Evolutionary conservation across 1,140 invertebrate genomes (phyloP).

Genomic region (Yoshiicerus persimilis): DNA sequence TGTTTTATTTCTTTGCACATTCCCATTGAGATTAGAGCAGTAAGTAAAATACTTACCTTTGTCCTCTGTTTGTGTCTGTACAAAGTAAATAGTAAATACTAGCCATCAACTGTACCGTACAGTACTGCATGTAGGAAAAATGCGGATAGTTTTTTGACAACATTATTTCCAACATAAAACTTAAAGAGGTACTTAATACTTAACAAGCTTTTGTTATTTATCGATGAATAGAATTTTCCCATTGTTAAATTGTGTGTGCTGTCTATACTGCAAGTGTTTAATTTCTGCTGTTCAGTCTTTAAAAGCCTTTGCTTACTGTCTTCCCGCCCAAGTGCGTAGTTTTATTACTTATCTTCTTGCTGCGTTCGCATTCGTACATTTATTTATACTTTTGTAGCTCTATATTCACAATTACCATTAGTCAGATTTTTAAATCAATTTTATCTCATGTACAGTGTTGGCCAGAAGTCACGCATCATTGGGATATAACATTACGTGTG

Average conservation of each 20-base stretch:
- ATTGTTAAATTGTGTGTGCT: background rate
- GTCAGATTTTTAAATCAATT: no score
- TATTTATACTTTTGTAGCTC: no score
- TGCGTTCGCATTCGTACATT: no score
- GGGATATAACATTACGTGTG: no score
- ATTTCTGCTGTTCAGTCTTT: background rate
- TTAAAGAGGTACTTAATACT: background rate
- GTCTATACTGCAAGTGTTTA: background rate
- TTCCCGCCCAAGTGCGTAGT: background rate
- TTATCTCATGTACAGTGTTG: no score
- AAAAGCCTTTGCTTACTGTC: background rate
- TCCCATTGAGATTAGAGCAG: background rate
- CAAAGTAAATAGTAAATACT: background rate
- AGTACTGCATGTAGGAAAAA: background rate
- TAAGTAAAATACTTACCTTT: background rate
- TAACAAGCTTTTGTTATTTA: background rate
- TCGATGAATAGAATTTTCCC: background rate
- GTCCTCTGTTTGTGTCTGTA: background rate
- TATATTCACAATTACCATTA: no score
- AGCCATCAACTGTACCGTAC: background rate
- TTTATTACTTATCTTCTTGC: no score
- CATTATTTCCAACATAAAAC: background rate
- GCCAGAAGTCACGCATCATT: no score
- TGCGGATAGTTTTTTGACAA: background rate
- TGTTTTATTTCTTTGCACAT: background rate